phyloP scores from a whole-genome alignment of 2,113 vertebrate species.

The Hirundichthys speculiger region DNA sequence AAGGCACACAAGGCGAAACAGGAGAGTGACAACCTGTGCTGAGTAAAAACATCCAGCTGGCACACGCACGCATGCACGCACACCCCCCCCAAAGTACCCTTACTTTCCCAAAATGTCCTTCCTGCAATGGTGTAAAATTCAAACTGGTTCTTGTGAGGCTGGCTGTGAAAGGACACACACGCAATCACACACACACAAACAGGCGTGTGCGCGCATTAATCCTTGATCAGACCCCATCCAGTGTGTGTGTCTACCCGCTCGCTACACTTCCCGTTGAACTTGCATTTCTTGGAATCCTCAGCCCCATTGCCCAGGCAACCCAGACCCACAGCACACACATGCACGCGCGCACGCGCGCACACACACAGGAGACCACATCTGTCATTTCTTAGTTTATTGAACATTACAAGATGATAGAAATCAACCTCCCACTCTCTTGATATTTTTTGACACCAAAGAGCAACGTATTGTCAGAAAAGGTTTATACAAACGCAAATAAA shows the following conservation, averaged over 20 bases:
- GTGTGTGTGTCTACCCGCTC: conserved; percentile 37
- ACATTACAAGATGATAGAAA: conserved; percentile 65
- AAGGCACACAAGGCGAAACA: conserved; percentile 51
- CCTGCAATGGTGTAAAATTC: background rate
- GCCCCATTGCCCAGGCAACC: conserved; percentile 62
- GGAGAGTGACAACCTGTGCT: conserved; percentile 63
- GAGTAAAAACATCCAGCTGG: conserved; percentile 69
- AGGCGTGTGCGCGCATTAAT: conserved; percentile 49
- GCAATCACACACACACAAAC: conserved; percentile 19
- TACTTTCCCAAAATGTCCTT: background rate
- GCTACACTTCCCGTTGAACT: conserved; percentile 50
- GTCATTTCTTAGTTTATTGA: conserved; percentile 62
- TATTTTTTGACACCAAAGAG: conserved; percentile 62
- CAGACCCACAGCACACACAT: conserved; percentile 27
- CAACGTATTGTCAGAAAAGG: conserved; percentile 69
- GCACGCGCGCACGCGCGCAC: conserved; percentile 28
- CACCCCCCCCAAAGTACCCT: conserved; percentile 1
- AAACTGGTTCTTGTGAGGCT: background rate
- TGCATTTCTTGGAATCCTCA: conserved; percentile 58
- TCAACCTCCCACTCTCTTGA: conserved; percentile 44
- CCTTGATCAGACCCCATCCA: conserved; percentile 44
- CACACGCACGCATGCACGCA: conserved; percentile 25
- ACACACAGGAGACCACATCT: conserved; percentile 46
- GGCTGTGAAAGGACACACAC: background rate
- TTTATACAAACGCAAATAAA: conserved; percentile 75